Evolutionary conservation across 1,140 invertebrate species (phyloP), one percentile per base, ranked within the genome.

Genomic region (Sipha flava): DNA sequence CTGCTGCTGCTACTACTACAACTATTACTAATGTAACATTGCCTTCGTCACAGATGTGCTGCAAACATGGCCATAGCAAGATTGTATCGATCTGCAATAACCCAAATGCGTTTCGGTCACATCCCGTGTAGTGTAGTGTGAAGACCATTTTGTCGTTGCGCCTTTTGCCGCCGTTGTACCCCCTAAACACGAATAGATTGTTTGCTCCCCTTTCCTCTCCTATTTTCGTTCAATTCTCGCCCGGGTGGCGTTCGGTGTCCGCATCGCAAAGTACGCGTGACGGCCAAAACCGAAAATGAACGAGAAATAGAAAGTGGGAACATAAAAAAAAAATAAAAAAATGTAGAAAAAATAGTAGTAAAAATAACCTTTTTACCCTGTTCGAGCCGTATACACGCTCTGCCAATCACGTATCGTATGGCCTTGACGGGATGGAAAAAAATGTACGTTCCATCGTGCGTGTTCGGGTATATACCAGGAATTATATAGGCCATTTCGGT

Each of bases 11-110:
- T 26, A 52, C 26, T 29, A 72, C 43, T 31, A 49, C 45, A 3
- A 49, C 59, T 37, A 34, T 31, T 21, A 34, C 29, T 37, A 37
- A 7, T 14, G 43, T 14, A 12, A 5, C 18, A 26, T 7, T n/a
- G 26, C 18, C n/a, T 6, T 9, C 52, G 52, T 57, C 73, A 43
- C 73, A 77, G 73, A 57, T 73, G 70, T 73, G 70, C 70, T 47
- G 37, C 70, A 52, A 54, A 23, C 47, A 12, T 47, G 9, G 29
- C 45, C 47, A n/a, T 29, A 18, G 68, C 31, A 12, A 31, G 47
- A 37, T 31, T 40, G 52, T 77, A 77, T 77, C 73, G 73, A 77
- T 77, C 52, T 77, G 73, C 52, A 77, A 77, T 77, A 77, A 77
- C 31, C 73, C 49, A 37, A 77, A 77, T 77, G 73, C 43, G 34